Percentiles rank a stretch among this genome's conserved stretches.
phyloP scores from a whole-genome alignment of 1,140 invertebrate species.

The Polyergus mexicanus region DNA sequence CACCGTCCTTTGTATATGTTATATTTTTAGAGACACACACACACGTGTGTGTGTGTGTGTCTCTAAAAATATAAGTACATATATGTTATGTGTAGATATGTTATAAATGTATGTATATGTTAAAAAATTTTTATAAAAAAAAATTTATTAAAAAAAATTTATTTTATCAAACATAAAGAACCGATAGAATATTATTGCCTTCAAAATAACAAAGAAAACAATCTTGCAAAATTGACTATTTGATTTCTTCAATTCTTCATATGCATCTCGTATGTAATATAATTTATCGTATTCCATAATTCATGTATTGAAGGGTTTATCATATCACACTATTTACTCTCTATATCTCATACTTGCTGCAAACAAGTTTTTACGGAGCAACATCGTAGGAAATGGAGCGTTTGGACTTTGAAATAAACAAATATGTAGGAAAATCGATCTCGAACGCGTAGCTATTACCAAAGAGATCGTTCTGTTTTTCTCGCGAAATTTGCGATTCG shows the following conservation, averaged over 20 bases:
- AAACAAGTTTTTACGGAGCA: slow-evolving; percentile 41
- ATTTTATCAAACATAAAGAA: neutral
- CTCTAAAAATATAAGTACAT: too few species aligned
- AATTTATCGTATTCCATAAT: neutral
- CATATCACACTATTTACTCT: neutral
- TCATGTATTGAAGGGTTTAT: slow-evolving; percentile 33
- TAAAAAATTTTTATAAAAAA: too few species aligned
- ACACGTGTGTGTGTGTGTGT: too few species aligned
- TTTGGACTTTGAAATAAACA: slow-evolving; percentile 32
- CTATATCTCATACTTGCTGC: neutral
- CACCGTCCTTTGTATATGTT: slow-evolving; percentile 1
- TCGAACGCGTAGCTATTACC: slow-evolving; percentile 16
- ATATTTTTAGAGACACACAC: too few species aligned
- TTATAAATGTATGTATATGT: too few species aligned
- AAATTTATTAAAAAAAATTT: too few species aligned
- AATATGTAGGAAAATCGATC: slow-evolving; percentile 21
- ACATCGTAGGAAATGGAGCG: slow-evolving; percentile 3
- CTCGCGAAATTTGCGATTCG: neutral
- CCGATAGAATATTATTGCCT: neutral
- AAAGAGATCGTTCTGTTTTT: slow-evolving; percentile 15
- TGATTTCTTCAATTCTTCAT: neutral
- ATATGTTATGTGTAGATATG: too few species aligned
- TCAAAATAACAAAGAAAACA: neutral
- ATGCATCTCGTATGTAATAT: neutral
- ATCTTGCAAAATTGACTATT: neutral